Conservation (phyloP, 23 tunicate genomes). For the Oikopleura dioica region DNA sequence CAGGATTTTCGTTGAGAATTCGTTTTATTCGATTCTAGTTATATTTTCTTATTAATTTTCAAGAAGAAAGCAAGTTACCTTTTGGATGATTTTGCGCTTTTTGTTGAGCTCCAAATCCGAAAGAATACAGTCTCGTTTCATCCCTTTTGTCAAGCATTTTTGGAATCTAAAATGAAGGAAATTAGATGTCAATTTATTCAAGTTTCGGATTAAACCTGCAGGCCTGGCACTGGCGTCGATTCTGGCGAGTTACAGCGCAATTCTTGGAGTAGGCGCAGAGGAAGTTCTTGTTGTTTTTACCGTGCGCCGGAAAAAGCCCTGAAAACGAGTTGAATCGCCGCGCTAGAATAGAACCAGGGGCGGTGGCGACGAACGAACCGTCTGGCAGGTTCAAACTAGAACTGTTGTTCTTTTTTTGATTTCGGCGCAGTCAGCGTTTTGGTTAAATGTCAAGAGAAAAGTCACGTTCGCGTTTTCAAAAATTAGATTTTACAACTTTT, state of each 20-base stretch:
- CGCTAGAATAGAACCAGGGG: too few relatives aligned
- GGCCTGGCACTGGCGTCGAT: constrained; percentile 87
- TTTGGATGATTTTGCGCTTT: background rate
- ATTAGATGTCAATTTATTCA: background rate
- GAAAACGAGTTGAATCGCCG: too few relatives aligned
- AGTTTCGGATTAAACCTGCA: constrained; percentile 21
- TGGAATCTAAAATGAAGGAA: background rate
- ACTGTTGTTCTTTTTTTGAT: too few relatives aligned
- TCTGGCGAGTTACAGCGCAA: constrained; percentile 55
- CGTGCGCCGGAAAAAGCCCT: background rate
- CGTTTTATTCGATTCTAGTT: background rate
- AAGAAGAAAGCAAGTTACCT: too few relatives aligned
- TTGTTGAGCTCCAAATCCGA: background rate
- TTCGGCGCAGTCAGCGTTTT: too few relatives aligned
- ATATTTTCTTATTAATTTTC: too few relatives aligned
- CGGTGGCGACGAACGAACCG: too few relatives aligned
- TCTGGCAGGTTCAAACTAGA: too few relatives aligned
- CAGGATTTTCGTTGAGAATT: background rate
- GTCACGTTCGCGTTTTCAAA: too few relatives aligned
- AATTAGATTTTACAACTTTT: too few relatives aligned
- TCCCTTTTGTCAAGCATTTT: background rate
- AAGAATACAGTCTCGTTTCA: background rate
- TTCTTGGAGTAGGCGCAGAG: constrained; percentile 62
- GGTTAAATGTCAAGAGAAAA: too few relatives aligned
- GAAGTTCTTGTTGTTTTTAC: constrained; percentile 23